Percentiles rank a stretch among this genome's conserved stretches.
Evolutionary conservation across 2,113 vertebrate species (phyloP).

Genomic region (Galbula dea): DNA sequence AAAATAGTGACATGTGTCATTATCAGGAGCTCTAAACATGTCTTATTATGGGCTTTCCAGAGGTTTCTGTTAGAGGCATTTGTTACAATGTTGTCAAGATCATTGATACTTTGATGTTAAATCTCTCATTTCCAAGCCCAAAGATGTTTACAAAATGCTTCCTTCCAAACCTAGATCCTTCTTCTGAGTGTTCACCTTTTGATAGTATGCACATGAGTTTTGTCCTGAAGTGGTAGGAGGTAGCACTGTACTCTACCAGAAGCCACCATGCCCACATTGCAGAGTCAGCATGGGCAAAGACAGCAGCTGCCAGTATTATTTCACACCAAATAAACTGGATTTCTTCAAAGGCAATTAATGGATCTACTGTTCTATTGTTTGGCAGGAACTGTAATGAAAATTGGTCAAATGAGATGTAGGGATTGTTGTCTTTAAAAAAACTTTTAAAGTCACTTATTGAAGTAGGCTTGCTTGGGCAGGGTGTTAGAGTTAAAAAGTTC

Average conservation of each 20-base stretch:
- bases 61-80: background rate
- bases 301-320: rapidly evolving
- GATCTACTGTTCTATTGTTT: background rate
- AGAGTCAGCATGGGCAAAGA: background rate
- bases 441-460: conserved; percentile 8
- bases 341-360: background rate
- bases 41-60: background rate
- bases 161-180: background rate
- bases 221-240: background rate
- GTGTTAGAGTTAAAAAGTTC: background rate
- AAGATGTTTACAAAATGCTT: background rate
- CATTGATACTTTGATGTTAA: background rate
- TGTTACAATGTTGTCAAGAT: background rate
- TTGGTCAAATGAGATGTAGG: background rate
- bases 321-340: background rate
- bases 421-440: conserved; percentile 47
- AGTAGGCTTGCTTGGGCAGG: background rate
- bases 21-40: background rate
- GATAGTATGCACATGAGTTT: background rate
- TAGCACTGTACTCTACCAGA: background rate
- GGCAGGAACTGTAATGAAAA: background rate
- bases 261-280: rapidly evolving
- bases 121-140: conserved; percentile 13
- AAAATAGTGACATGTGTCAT: background rate
- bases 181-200: background rate